These are phyloP conservation scores for Champsocephalus esox DNA, from an alignment of 2,797 vertebrate species.

Conservation along the genomic window DNA sequence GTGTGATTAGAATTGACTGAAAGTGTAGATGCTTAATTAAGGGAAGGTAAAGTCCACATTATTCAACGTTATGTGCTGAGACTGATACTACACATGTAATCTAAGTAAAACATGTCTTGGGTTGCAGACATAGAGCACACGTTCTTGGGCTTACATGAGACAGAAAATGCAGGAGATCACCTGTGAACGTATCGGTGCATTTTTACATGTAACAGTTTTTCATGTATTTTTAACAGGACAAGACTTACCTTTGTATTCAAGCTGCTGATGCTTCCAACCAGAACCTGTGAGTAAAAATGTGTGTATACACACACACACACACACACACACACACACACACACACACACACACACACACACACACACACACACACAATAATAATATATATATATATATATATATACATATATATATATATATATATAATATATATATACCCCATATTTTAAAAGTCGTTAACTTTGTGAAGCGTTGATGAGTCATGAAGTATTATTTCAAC, in stretches of 20 bases:
- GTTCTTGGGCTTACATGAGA: not conserved
- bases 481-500: constrained; percentile 54
- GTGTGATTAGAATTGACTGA: not conserved
- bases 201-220: constrained; percentile 7
- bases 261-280: constrained; percentile 90
- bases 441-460: constrained; percentile 11
- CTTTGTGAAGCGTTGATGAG: constrained; percentile 24
- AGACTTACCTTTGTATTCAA: constrained; percentile 91
- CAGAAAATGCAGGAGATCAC: not conserved
- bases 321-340: constrained; percentile 20
- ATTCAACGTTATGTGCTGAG: not conserved
- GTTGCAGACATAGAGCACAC: not conserved
- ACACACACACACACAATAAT: not conserved
- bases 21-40: constrained; percentile 4
- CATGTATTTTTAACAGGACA: constrained; percentile 83
- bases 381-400: no score
- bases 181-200: not conserved
- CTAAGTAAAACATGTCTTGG: no score
- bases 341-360: constrained; percentile 26
- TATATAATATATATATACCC: not conserved
- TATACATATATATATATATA: no score
- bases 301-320: constrained; percentile 10
- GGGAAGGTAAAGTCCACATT: not conserved
- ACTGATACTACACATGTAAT: not conserved
- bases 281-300: constrained; percentile 88